Percentiles rank a stretch among this genome's conserved stretches.
Evolutionary conservation across 2,888 invertebrate genomes (phyloP).

Genomic region (Schrankia costaestrigalis): DNA sequence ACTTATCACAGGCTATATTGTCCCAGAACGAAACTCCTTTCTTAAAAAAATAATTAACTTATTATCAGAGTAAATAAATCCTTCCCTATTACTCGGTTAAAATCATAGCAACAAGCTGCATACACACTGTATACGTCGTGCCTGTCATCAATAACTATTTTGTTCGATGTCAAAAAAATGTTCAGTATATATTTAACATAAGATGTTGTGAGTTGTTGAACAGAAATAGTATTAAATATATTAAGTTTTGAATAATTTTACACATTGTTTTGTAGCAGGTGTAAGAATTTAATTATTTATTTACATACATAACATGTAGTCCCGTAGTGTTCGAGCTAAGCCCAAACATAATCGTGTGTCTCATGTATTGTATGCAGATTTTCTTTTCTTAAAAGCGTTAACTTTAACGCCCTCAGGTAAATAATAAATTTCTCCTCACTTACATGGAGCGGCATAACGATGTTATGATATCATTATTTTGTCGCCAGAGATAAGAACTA

Average conservation of each 20-base stretch:
- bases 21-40: too few species aligned
- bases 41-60: too few species aligned
- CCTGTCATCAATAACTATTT: too few species aligned
- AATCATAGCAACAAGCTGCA: too few species aligned
- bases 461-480: conserved; percentile 60
- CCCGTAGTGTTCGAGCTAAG: conserved; percentile 20
- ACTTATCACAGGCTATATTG: too few species aligned
- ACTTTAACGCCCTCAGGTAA: conserved; percentile 45
- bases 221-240: too few species aligned
- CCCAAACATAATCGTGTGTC: conserved; percentile 24
- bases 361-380: conserved; percentile 72
- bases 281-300: conserved; percentile 40
- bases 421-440: conserved; percentile 55
- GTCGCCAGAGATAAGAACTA: conserved; percentile 42
- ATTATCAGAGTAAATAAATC: too few species aligned
- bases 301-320: conserved; percentile 41
- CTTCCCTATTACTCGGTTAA: too few species aligned
- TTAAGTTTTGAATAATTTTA: background rate
- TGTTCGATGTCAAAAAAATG: too few species aligned
- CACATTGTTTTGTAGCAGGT: conserved; percentile 24
- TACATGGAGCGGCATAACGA: conserved; percentile 51
- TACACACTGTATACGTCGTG: too few species aligned
- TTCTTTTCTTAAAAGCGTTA: conserved; percentile 51
- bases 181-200: too few species aligned
- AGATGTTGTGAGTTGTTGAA: too few species aligned